Evolutionary conservation across 2,113 vertebrate species (phyloP).

Genomic region (Podocnemis expansa): DNA sequence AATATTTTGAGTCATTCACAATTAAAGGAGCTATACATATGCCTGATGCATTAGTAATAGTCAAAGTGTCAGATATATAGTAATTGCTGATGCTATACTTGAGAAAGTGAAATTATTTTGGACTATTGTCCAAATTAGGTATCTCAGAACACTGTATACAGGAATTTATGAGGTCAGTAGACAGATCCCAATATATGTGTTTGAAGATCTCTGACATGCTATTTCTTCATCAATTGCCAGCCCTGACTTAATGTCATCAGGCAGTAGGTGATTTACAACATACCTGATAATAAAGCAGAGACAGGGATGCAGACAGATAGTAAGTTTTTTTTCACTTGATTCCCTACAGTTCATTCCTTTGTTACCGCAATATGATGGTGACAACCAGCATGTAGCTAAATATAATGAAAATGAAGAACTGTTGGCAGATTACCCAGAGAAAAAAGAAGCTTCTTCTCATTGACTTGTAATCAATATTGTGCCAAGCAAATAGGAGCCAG

Average conservation of each 20-base stretch:
- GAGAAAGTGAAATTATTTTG: neutral
- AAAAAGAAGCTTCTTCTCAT: neutral
- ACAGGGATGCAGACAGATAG: slow-evolving; percentile 23
- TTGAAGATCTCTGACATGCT: neutral
- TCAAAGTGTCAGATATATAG: slow-evolving; percentile 1
- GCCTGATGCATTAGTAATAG: neutral
- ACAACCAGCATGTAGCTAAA: slow-evolving; percentile 58
- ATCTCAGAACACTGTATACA: slow-evolving; percentile 14
- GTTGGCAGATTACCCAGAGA: slow-evolving; percentile 41
- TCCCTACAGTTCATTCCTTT: slow-evolving; percentile 29
- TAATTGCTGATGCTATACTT: slow-evolving; percentile 6
- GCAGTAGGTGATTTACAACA: slow-evolving; percentile 64
- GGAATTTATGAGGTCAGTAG: slow-evolving; percentile 33
- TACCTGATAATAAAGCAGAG: slow-evolving; percentile 56
- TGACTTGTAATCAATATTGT: slow-evolving; percentile 47
- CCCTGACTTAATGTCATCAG: slow-evolving; percentile 62
- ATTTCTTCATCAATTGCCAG: slow-evolving; percentile 40
- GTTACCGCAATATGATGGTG: slow-evolving; percentile 50
- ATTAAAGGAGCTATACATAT: slow-evolving; percentile 35
- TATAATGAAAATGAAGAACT: slow-evolving; percentile 55
- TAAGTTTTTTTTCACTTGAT: slow-evolving; percentile 2
- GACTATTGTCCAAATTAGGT: neutral
- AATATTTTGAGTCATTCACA: slow-evolving; percentile 8
- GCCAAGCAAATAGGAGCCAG: neutral
- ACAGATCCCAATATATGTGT: slow-evolving; percentile 1